Base-by-base conservation (phyloP, 2,888 invertebrate species). In the Drosophila melanocephala region DNA sequence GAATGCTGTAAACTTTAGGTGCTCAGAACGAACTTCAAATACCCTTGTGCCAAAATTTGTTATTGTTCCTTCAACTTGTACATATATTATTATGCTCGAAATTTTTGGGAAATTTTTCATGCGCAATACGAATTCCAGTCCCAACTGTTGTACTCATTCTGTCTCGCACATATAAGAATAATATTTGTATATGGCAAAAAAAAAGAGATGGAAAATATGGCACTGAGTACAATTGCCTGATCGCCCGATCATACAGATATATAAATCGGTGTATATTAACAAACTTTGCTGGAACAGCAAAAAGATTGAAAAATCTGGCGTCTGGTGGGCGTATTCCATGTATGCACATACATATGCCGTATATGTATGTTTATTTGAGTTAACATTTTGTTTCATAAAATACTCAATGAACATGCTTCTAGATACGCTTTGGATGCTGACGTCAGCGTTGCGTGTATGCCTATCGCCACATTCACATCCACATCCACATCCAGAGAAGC, bases 201-300 rank as follows among this genome's bases (percentile, higher is more conserved):
- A 39, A n/a, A 35, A 35, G 22, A 47, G 37, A 35, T 53, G 44
- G 59, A 51, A 56, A 61, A 65, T 58, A 61, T 67, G 55, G 71
- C 72, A 71, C 44, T 71, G 47, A 72, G 58, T 58, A 55, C 70
- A 64, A 84, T 72, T 74, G 60, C 67, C 68, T 58, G 57, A 65
- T 82, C 63, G 62, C 65, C 52, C 68, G 64, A 77, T 79, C 58
- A 50, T 28, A 19, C 56, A 62, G 37, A 64, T 68, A 75, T 52
- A 65, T 33, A 52, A 22, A 39, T 42, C 32, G 42, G 30, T 60
- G 22, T 59, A 51, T 55, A 76, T 68, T 72, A 61, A 67, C 56
- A 74, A 79, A 59, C 42, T 71, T 67, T 67, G 79, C 86, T 81
- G 81, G 90, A 90, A 74, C 64, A 64, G 47, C 69, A 63, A 70